Evolutionary conservation across 2,113 vertebrate species (phyloP).

Genomic region (Trachemys scripta): DNA sequence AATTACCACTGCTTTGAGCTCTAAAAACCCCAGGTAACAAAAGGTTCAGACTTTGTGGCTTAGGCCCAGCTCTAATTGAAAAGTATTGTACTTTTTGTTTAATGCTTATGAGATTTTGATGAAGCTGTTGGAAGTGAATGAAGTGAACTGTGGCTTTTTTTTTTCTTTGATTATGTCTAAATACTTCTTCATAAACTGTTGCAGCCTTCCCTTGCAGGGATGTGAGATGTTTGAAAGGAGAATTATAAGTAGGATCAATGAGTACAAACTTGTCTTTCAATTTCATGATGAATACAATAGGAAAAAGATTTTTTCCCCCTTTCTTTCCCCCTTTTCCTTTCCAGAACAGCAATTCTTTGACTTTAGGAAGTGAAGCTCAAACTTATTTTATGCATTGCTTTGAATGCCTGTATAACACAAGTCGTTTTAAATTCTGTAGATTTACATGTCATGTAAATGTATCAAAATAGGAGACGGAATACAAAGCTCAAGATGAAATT

Average conservation of each 20-base stretch:
- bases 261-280: neutral
- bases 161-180: neutral
- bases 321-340: neutral
- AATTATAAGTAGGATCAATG: neutral
- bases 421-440: constrained; percentile 20
- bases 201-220: neutral
- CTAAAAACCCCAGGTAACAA: too few species aligned
- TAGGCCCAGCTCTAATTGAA: neutral
- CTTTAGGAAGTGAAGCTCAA: constrained; percentile 36
- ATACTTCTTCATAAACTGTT: neutral
- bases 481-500: constrained; percentile 4
- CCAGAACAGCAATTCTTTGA: constrained; percentile 18
- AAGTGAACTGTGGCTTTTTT: neutral
- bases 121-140: neutral
- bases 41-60: neutral
- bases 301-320: neutral
- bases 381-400: constrained; percentile 37
- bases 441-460: constrained; percentile 59
- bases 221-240: neutral
- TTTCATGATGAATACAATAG: neutral
- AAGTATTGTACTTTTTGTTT: neutral
- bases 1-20: too few species aligned
- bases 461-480: constrained; percentile 24
- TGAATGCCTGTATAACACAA: neutral
- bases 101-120: rapidly evolving